These are phyloP conservation scores for Chouioia cunea DNA, from an alignment of 2,888 invertebrate genomes.

Conservation along the genomic window DNA sequence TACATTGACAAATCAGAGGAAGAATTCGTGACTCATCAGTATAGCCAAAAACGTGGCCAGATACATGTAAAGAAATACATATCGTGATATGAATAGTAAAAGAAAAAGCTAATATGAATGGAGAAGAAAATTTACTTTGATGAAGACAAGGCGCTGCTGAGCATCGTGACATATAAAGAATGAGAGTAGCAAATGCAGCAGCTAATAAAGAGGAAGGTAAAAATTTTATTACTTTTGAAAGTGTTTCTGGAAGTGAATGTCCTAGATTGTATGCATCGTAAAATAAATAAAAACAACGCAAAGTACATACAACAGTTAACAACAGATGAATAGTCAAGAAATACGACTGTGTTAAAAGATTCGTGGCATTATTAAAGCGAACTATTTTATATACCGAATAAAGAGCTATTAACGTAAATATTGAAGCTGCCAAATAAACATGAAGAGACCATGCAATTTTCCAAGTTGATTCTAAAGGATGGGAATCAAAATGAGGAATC, in stretches of 20 bases:
- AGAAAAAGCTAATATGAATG: slow-evolving; percentile 82
- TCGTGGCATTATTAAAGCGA: slow-evolving; percentile 87
- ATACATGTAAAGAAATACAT: slow-evolving; percentile 85
- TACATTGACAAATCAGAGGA: slow-evolving; percentile 84
- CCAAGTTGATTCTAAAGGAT: slow-evolving; percentile 75
- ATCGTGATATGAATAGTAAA: slow-evolving; percentile 84
- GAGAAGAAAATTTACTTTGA: slow-evolving; percentile 78
- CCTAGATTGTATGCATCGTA: slow-evolving; percentile 94
- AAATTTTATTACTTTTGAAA: slow-evolving; percentile 86
- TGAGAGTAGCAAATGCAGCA: slow-evolving; percentile 89
- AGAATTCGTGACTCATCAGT: slow-evolving; percentile 72
- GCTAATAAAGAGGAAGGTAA: slow-evolving; percentile 89
- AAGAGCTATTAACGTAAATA: slow-evolving; percentile 86
- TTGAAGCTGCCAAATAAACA: slow-evolving; percentile 86
- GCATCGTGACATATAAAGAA: slow-evolving; percentile 86
- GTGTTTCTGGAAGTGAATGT: slow-evolving; percentile 79
- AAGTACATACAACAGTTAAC: slow-evolving; percentile 83
- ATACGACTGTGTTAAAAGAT: slow-evolving; percentile 88
- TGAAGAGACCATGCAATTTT: slow-evolving; percentile 92
- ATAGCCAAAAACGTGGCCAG: slow-evolving; percentile 61
- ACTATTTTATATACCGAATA: slow-evolving; percentile 89
- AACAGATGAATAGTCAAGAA: slow-evolving; percentile 88
- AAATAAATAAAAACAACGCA: slow-evolving; percentile 88
- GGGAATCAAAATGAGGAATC: slow-evolving; percentile 68
- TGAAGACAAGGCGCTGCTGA: slow-evolving; percentile 80